These are phyloP conservation scores for Tholera decimalis DNA, from an alignment of 2,888 invertebrate genomes.

Conservation along the genomic window DNA sequence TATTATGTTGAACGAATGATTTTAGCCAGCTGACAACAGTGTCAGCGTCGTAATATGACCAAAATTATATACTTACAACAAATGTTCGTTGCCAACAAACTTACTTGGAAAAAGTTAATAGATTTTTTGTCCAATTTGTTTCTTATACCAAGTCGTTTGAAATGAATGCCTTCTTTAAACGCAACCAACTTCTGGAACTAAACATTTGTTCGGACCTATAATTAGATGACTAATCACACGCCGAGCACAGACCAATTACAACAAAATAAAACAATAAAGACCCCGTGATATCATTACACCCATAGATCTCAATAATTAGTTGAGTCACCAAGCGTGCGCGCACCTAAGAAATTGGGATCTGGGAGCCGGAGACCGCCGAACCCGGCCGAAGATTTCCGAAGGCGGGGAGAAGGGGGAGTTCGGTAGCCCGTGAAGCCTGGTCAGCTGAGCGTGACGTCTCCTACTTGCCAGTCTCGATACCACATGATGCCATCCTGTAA, in stretches of 20 bases:
- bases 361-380: slow-evolving; percentile 71
- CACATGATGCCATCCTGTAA: slow-evolving; percentile 76
- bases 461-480: slow-evolving; percentile 75
- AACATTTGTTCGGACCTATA: slow-evolving; percentile 51
- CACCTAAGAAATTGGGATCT: slow-evolving; percentile 79
- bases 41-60: slow-evolving; percentile 11
- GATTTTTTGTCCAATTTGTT: slow-evolving; percentile 46
- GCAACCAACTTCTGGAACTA: slow-evolving; percentile 52
- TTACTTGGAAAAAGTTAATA: slow-evolving; percentile 46
- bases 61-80: slow-evolving; percentile 12
- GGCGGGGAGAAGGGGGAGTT: slow-evolving; percentile 76
- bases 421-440: slow-evolving; percentile 82
- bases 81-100: slow-evolving; percentile 22
- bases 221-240: slow-evolving; percentile 66
- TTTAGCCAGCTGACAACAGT: slow-evolving; percentile 38
- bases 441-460: slow-evolving; percentile 81
- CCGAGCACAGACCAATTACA: slow-evolving; percentile 67
- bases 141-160: slow-evolving; percentile 29
- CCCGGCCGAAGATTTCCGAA: slow-evolving; percentile 79
- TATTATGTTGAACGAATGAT: slow-evolving; percentile 37
- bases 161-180: slow-evolving; percentile 42
- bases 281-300: slow-evolving; percentile 77
- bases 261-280: slow-evolving; percentile 72
- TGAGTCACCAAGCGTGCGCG: slow-evolving; percentile 72
- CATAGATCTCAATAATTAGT: slow-evolving; percentile 80